Percentiles rank a stretch among this genome's conserved stretches.
phyloP scores from a whole-genome alignment of 1,140 invertebrate species.

The Brachionus paranguensis region DNA sequence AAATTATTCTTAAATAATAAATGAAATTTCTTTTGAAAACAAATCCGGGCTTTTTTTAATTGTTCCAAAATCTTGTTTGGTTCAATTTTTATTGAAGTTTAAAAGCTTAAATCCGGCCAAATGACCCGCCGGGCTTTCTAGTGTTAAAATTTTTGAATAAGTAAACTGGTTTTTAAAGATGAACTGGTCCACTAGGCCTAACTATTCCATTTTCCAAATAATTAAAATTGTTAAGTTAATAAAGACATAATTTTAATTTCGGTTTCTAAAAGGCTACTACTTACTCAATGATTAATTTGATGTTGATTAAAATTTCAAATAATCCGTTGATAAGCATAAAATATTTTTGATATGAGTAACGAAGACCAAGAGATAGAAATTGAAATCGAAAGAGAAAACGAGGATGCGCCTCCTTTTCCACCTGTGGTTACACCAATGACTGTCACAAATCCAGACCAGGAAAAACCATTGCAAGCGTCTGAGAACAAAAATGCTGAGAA shows the following conservation, averaged over 20 bases:
- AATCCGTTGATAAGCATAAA: slow-evolving; percentile 7
- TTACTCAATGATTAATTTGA: not conserved
- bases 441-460: not conserved
- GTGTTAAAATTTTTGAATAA: too few relatives aligned
- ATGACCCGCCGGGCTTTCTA: too few relatives aligned
- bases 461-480: not conserved
- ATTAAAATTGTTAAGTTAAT: not conserved
- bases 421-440: not conserved
- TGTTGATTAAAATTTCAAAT: not conserved
- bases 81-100: too few relatives aligned
- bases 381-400: not conserved
- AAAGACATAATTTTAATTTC: not conserved
- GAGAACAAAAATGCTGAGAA: not conserved
- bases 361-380: not conserved
- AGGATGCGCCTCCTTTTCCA: not conserved
- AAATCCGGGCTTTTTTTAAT: too few relatives aligned
- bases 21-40: too few relatives aligned
- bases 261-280: not conserved
- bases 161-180: too few relatives aligned
- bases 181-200: too few relatives aligned
- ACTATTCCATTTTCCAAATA: too few relatives aligned
- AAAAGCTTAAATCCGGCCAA: too few relatives aligned
- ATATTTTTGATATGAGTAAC: not conserved
- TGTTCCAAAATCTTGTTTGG: too few relatives aligned
- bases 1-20: too few relatives aligned